phyloP scores from a whole-genome alignment of 2,797 vertebrate species.

The Taeniopygia guttata region DNA sequence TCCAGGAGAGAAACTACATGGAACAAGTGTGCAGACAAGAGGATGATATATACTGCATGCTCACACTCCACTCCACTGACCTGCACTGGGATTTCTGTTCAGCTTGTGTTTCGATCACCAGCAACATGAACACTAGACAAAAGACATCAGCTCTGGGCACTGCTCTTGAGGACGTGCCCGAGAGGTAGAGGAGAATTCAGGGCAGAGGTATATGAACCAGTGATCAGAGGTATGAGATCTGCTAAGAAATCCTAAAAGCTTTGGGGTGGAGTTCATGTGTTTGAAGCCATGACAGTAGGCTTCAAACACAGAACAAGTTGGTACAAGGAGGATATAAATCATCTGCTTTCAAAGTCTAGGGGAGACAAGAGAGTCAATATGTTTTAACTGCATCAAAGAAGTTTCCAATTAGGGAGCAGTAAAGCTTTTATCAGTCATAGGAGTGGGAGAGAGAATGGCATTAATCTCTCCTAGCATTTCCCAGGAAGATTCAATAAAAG shows the following conservation, averaged over 20 bases:
- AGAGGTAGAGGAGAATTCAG: not conserved
- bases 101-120: not conserved
- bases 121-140: not conserved
- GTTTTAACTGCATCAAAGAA: not conserved
- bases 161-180: not conserved
- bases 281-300: not conserved
- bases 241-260: not conserved
- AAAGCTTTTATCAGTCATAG: not conserved
- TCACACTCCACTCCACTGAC: not conserved
- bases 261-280: too few species aligned
- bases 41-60: accelerated
- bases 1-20: accelerated
- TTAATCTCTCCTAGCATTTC: not conserved
- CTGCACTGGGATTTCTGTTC: not conserved
- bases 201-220: not conserved
- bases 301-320: not conserved
- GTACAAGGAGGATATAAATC: not conserved
- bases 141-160: not conserved
- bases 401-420: not conserved
- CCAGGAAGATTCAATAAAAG: not conserved
- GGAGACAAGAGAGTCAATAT: not conserved
- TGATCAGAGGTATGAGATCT: not conserved
- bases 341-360: not conserved
- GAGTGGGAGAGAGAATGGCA: not conserved
- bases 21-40: not conserved